phyloP scores from a whole-genome alignment of 2,113 vertebrate genomes.

The Ctenomys sociabilis region DNA sequence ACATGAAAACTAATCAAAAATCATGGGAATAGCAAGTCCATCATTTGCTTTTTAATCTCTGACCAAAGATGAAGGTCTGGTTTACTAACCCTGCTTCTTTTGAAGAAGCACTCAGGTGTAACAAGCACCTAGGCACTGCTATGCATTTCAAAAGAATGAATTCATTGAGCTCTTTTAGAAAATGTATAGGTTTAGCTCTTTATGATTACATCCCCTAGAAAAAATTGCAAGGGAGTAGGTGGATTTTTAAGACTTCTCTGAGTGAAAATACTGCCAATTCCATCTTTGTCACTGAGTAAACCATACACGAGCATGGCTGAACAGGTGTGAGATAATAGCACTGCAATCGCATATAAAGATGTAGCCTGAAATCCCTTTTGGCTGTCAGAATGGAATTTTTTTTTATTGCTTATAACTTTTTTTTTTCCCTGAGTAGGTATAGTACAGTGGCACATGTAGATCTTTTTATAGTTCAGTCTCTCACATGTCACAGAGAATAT shows the following conservation, averaged over 20 bases:
- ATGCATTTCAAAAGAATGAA: background rate
- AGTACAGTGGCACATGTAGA: background rate
- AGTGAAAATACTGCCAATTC: constrained; percentile 10
- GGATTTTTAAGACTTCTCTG: background rate
- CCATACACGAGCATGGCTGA: background rate
- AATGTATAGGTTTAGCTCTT: background rate
- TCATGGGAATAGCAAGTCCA: background rate
- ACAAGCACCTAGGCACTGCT: background rate
- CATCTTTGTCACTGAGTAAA: constrained; percentile 12
- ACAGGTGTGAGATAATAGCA: background rate
- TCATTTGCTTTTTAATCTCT: background rate
- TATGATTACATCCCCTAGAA: background rate
- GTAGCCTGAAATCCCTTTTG: background rate
- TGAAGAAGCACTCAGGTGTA: background rate
- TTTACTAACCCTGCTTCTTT: background rate
- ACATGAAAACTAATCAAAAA: background rate
- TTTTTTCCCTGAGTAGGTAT: background rate
- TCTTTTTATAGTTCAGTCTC: background rate
- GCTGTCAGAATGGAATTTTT: background rate
- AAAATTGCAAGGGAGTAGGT: background rate
- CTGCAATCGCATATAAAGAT: background rate
- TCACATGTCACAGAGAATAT: background rate
- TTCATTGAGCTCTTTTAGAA: constrained; percentile 12
- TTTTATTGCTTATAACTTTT: background rate
- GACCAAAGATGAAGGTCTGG: background rate